Conservation (phyloP, 1,140 invertebrate species). For the Rhagoletis pomonella region DNA sequence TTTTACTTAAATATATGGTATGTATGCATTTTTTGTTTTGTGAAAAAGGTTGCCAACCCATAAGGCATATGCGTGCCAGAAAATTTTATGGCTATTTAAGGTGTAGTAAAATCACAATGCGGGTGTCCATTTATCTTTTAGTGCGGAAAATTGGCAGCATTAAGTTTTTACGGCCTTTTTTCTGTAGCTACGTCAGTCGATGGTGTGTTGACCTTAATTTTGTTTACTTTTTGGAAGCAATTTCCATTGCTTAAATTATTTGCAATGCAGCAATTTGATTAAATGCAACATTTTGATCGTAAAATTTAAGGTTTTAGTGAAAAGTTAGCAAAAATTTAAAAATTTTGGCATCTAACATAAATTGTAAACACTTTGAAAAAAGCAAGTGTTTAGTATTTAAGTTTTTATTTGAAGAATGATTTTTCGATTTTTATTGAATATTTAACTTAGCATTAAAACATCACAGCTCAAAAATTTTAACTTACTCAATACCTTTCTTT, state of each 20-base stretch:
- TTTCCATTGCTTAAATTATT: not conserved
- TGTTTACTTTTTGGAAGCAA: not conserved
- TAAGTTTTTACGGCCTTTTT: constrained; percentile 7
- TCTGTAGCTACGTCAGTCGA: not conserved
- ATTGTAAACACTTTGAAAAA: too few species aligned
- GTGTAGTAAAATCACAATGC: constrained; percentile 1
- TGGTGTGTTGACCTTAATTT: constrained; percentile 30
- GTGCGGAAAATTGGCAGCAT: constrained; percentile 24
- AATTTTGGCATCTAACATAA: too few species aligned
- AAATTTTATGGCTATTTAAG: constrained; percentile 39
- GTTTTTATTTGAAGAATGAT: too few species aligned
- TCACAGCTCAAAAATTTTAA: too few species aligned
- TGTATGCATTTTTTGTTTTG: not conserved
- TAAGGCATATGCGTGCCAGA: constrained; percentile 29
- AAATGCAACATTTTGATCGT: not conserved
- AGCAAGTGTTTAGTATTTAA: too few species aligned
- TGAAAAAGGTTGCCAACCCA: constrained; percentile 9
- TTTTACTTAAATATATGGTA: not conserved
- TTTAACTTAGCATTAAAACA: too few species aligned
- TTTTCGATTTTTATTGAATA: too few species aligned
- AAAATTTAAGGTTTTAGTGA: not conserved
- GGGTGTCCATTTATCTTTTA: constrained; percentile 28
- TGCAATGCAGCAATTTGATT: not conserved
- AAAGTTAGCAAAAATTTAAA: too few species aligned
- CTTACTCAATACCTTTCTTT: too few species aligned